Evolutionary conservation across 2,888 invertebrate genomes (phyloP).

Genomic region (Drosophila anceps): DNA sequence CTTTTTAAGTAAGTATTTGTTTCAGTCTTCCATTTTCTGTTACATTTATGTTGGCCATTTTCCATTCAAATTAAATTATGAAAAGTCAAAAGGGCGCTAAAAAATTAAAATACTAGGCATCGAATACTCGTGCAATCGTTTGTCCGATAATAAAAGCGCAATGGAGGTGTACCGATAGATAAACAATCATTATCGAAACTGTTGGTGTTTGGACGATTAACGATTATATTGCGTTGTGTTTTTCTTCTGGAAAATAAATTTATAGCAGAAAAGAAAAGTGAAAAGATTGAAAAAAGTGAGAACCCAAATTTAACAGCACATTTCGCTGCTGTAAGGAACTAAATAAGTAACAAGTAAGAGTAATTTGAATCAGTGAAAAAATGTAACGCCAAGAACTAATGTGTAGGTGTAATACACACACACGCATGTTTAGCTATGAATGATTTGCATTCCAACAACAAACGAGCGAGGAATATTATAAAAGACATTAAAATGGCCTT

Average conservation of each 20-base stretch:
- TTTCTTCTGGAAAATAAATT: conserved; percentile 53
- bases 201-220: conserved; percentile 40
- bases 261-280: conserved; percentile 28
- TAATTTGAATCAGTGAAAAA: conserved; percentile 32
- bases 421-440: conserved; percentile 17
- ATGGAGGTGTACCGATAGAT: conserved; percentile 26
- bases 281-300: conserved; percentile 32
- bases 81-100: not conserved
- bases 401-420: conserved; percentile 53
- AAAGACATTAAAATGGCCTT: conserved; percentile 33
- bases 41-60: too few relatives aligned
- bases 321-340: conserved; percentile 3
- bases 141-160: not conserved
- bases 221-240: conserved; percentile 65
- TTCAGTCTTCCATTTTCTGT: not conserved
- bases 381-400: conserved; percentile 43
- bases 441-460: conserved; percentile 37
- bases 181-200: conserved; percentile 23
- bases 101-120: conserved; percentile 1
- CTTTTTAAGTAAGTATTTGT: not conserved
- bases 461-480: conserved; percentile 8
- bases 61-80: not conserved
- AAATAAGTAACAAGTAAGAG: conserved; percentile 18
- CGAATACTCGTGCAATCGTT: not conserved
- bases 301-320: conserved; percentile 1